Base-by-base conservation (phyloP, 2,888 invertebrate genomes). In the Catocala fraxini region DNA sequence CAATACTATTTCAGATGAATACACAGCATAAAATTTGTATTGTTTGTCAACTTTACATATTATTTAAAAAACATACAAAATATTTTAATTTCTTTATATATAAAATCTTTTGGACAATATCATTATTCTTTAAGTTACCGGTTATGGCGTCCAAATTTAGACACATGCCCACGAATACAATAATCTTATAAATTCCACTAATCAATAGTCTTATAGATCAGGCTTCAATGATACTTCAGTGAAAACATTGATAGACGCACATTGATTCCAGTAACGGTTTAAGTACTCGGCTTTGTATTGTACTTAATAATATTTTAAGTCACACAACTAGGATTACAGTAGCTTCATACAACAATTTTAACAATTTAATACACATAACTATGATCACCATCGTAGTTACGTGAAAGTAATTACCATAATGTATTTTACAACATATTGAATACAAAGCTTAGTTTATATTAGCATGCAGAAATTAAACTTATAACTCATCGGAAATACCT, bases 151-250 rank as follows among this genome's bases (percentile, higher is more conserved):
- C 25, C 25, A 25, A 25, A 25, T 25, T 25, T 25, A 25, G 25
- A 25, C 25, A 25, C 25, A 25, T 1, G 3, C 25, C 25, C 25
- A 25, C 25, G 25, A 25, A 25, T 3, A 25, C 25, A 25, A 25
- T 25, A 4, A 25, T 25, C 4, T 25, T 25, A 25, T 25, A 25
- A 25, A 25, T 25, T 1, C 25, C 25, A 4, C 25, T 3, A 25
- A 25, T 25, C 1, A 25, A 15, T 15, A 11, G 11, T 48, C 25
- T 48, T 13, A 33, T 33, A 39, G 4, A 39, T 39, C 6, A 39
- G 25, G 25, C 9, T 39, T 6, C 2, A 39, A 46, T 46, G 54
- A 49, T 46, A 56, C 49, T 56, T 42, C 56, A 56, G 42, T 49
- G 56, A 39, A 56, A 42, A 56, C 42, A 25, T 41, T 39, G 39